A percentile compares a stretch with the other conserved stretches of the same genome.
phyloP scores from a whole-genome alignment of 2,113 vertebrate species.

The Setophaga petechia region DNA sequence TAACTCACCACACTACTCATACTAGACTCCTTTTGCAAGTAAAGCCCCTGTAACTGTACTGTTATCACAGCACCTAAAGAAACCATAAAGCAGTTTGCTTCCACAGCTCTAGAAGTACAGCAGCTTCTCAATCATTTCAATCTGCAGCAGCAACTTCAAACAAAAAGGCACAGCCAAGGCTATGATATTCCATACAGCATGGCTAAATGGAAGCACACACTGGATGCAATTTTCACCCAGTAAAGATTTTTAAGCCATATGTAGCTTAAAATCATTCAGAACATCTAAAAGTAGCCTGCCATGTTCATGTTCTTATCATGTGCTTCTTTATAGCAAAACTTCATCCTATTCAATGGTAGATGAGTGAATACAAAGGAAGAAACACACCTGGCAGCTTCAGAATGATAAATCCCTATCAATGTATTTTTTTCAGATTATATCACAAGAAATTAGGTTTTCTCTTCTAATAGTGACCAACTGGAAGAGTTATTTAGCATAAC shows the following conservation, averaged over 20 bases:
- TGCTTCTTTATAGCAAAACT: neutral
- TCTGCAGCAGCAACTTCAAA: neutral
- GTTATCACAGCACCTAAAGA: neutral
- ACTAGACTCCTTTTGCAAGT: neutral
- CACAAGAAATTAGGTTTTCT: neutral
- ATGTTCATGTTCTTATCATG: neutral
- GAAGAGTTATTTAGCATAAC: neutral
- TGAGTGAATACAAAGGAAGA: neutral
- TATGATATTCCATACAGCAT: neutral
- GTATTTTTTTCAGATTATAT: neutral
- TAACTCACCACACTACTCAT: neutral
- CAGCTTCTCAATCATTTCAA: neutral
- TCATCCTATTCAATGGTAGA: neutral
- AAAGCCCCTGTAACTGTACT: neutral
- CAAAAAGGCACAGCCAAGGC: neutral
- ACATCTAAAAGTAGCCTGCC: neutral
- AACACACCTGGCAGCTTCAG: neutral
- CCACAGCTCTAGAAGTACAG: neutral
- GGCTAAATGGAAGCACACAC: accelerated
- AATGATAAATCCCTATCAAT: neutral
- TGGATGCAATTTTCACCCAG: neutral
- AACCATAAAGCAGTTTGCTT: neutral
- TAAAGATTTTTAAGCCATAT: neutral
- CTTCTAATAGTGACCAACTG: neutral
- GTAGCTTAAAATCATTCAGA: neutral